These are phyloP conservation scores for Artemia sinica DNA, from an alignment of 2,888 invertebrate species.

Conservation along the genomic window DNA sequence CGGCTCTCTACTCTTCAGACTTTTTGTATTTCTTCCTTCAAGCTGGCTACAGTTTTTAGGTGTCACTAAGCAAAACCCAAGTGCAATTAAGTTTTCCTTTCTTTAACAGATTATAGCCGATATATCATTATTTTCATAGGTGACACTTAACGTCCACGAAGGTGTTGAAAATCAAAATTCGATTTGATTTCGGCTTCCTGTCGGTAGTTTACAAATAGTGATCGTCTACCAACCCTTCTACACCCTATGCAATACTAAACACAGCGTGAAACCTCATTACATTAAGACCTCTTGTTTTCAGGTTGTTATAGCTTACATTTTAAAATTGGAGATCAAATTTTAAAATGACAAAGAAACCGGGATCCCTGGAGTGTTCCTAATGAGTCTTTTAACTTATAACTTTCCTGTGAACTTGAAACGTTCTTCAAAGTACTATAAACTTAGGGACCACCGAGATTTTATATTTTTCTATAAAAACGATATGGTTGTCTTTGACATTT, in stretches of 20 bases:
- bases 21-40: too few relatives aligned
- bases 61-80: too few relatives aligned
- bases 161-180: slow-evolving; percentile 9
- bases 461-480: too few relatives aligned
- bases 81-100: too few relatives aligned
- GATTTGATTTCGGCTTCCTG: slow-evolving; percentile 7
- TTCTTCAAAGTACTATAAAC: too few relatives aligned
- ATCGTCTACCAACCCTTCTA: background rate
- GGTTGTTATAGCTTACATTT: slow-evolving; percentile 4
- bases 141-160: background rate
- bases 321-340: slow-evolving; percentile 11
- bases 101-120: too few relatives aligned
- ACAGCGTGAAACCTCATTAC: slow-evolving; percentile 6
- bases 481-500: too few relatives aligned
- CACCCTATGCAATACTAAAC: background rate
- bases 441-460: too few relatives aligned
- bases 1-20: too few relatives aligned
- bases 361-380: background rate
- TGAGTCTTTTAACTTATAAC: background rate
- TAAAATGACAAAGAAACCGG: slow-evolving; percentile 11
- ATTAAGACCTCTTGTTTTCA: slow-evolving; percentile 10
- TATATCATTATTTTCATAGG: too few relatives aligned
- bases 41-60: too few relatives aligned
- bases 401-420: too few relatives aligned
- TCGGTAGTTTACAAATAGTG: background rate